phyloP scores from a whole-genome alignment of 2,113 vertebrate genomes.

The Rhabdomys dilectus region DNA sequence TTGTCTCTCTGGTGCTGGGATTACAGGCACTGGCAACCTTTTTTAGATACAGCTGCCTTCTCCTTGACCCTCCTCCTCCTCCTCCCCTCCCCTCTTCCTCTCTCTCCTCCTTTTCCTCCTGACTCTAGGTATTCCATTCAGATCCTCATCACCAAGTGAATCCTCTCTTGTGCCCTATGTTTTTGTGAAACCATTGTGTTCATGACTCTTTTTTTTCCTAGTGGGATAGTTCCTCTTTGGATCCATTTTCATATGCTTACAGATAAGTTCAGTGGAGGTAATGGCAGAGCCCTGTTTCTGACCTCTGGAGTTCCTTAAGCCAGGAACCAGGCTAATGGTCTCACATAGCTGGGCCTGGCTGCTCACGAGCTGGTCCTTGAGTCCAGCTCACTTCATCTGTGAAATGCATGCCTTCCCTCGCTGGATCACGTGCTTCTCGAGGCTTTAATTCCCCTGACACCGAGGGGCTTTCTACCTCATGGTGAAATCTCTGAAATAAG shows the following conservation, averaged over 20 bases:
- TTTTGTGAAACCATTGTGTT: neutral
- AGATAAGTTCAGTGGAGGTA: neutral
- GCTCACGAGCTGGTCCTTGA: neutral
- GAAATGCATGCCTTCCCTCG: neutral
- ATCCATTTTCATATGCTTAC: neutral
- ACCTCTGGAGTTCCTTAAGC: neutral
- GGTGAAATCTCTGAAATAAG: conserved; percentile 33
- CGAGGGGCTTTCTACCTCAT: neutral
- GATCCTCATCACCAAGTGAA: neutral
- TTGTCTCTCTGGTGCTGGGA: neutral
- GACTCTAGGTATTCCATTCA: neutral
- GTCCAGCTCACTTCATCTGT: neutral
- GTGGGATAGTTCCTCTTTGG: neutral
- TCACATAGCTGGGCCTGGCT: neutral
- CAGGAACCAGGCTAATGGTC: rapidly evolving
- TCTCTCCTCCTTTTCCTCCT: neutral
- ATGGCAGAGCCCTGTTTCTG: rapidly evolving
- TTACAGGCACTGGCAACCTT: neutral
- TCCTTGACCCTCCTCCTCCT: neutral
- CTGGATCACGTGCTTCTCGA: neutral
- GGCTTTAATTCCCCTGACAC: neutral
- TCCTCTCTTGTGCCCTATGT: no score
- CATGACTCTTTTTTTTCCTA: neutral
- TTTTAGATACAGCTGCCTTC: no score
- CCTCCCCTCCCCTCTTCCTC: neutral